Conservation (phyloP, 2,888 invertebrate species). For the Rambutsinella grinnellia region DNA sequence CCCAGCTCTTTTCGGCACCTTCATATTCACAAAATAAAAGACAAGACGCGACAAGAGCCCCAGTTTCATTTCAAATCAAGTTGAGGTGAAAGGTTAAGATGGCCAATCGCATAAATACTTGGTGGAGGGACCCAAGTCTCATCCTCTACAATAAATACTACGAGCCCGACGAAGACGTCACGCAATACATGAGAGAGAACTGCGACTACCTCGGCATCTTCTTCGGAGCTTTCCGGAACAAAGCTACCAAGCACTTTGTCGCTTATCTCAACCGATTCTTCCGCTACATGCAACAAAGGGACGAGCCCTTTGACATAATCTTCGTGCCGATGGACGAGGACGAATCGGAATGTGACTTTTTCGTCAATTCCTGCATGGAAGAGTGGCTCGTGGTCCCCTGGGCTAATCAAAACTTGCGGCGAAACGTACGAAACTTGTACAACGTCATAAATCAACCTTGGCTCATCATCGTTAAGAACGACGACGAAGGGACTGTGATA, state of each 20-base stretch:
- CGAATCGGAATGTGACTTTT: constrained; percentile 58
- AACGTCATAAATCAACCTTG: constrained; percentile 51
- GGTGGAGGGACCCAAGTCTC: constrained; percentile 54
- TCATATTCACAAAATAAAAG: no score
- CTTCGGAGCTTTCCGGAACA: constrained; percentile 58
- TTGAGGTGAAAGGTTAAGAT: no score
- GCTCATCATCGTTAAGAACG: constrained; percentile 54
- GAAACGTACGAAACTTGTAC: constrained; percentile 51
- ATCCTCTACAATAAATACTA: constrained; percentile 53
- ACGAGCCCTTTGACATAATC: constrained; percentile 55
- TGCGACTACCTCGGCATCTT: constrained; percentile 51
- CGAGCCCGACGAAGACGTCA: constrained; percentile 35
- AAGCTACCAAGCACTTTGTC: constrained; percentile 51
- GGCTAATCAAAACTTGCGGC: constrained; percentile 48
- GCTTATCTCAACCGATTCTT: constrained; percentile 55
- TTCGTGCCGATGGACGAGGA: constrained; percentile 60
- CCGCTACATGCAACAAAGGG: constrained; percentile 37
- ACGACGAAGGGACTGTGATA: constrained; percentile 53
- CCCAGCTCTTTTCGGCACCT: no score
- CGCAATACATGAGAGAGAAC: constrained; percentile 44
- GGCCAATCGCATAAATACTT: background rate
- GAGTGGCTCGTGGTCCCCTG: constrained; percentile 60
- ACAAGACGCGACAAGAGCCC: no score
- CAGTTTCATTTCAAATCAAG: no score
- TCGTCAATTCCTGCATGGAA: constrained; percentile 56